Conservation (phyloP, 2,113 vertebrate species). For the Caloenas nicobarica region DNA sequence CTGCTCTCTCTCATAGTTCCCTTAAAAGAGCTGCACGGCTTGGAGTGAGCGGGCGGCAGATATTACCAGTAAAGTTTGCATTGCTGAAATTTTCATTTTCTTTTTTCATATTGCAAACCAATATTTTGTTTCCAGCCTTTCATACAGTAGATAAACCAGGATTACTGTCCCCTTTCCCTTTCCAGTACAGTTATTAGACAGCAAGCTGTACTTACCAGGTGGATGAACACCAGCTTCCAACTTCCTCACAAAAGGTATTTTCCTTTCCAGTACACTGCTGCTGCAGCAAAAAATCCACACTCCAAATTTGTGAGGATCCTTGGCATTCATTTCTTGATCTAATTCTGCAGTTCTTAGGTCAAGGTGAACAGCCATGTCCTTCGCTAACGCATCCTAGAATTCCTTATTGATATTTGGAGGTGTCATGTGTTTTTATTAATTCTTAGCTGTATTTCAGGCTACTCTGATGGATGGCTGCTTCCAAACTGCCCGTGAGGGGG, state of each 20-base stretch:
- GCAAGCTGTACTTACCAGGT: neutral
- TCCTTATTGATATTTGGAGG: neutral
- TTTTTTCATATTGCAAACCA: neutral
- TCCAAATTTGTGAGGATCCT: neutral
- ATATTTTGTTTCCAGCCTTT: neutral
- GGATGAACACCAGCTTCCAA: neutral
- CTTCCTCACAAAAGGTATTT: neutral
- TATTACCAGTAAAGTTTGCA: neutral
- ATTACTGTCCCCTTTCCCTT: neutral
- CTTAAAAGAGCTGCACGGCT: neutral
- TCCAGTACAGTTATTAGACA: neutral
- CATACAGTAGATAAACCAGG: neutral
- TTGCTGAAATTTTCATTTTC: neutral
- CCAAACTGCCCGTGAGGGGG: neutral
- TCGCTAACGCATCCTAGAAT: neutral
- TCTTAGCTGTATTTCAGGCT: neutral
- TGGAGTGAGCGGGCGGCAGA: fast-evolving
- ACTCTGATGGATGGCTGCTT: neutral
- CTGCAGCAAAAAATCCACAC: neutral
- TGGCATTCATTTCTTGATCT: neutral
- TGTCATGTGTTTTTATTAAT: neutral
- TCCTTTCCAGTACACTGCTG: neutral
- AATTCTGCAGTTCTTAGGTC: neutral
- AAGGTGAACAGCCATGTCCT: neutral
- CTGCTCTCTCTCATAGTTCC: neutral